These are phyloP conservation scores for Heteropelma amictum DNA, from an alignment of 2,888 invertebrate genomes.

Conservation along the genomic window DNA sequence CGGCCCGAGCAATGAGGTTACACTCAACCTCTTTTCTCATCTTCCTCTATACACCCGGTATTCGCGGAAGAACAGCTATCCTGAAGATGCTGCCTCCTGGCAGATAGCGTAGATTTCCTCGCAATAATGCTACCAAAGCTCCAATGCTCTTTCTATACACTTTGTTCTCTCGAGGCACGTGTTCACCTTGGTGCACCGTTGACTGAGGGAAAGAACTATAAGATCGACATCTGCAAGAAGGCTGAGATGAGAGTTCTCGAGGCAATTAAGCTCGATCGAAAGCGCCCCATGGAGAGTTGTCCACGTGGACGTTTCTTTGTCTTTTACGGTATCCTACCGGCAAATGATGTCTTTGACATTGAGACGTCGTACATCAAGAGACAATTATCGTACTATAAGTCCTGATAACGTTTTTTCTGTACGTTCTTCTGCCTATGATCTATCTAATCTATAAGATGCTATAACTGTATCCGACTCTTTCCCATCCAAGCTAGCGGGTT, in stretches of 20 bases:
- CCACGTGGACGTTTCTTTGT: slow-evolving; percentile 49
- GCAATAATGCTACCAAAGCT: slow-evolving; percentile 21
- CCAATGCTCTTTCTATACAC: too few relatives aligned
- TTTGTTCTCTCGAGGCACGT: slow-evolving; percentile 1
- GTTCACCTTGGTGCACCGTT: slow-evolving; percentile 27
- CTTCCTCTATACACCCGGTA: slow-evolving; percentile 42
- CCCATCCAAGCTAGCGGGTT: too few relatives aligned
- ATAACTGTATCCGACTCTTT: too few relatives aligned
- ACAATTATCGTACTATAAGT: too few relatives aligned
- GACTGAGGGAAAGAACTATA: slow-evolving; percentile 21
- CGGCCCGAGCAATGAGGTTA: slow-evolving; percentile 39
- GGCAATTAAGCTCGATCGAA: slow-evolving; percentile 65
- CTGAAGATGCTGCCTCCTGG: slow-evolving; percentile 35
- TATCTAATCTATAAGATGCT: too few relatives aligned
- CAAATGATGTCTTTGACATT: too few relatives aligned
- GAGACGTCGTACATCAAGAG: too few relatives aligned
- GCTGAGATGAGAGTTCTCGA: slow-evolving; percentile 47
- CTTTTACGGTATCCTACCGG: slow-evolving; percentile 27
- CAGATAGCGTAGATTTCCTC: slow-evolving; percentile 59
- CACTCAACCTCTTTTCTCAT: slow-evolving; percentile 24
- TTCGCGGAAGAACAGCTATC: slow-evolving; percentile 11
- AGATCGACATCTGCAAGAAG: slow-evolving; percentile 3
- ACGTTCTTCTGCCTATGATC: too few relatives aligned
- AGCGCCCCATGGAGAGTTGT: slow-evolving; percentile 59
- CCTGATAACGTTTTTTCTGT: too few relatives aligned